A percentile compares a stretch with the other conserved stretches of the same genome.
These are phyloP conservation scores for Naja naja DNA, from an alignment of 2,113 vertebrate genomes.

Conservation along the genomic window DNA sequence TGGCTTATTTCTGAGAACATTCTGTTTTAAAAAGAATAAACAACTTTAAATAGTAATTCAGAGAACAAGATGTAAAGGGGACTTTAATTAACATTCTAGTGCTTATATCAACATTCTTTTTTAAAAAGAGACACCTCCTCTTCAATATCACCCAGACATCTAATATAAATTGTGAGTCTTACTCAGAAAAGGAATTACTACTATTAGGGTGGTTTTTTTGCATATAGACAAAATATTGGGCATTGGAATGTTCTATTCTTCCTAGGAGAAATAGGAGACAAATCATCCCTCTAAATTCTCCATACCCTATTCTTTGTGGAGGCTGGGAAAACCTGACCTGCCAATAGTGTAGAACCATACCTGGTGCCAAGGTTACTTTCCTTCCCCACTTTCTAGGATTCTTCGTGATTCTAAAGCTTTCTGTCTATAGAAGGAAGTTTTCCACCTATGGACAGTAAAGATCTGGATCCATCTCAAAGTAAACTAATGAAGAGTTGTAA, in stretches of 20 bases:
- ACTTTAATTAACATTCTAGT: neutral
- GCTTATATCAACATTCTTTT: neutral
- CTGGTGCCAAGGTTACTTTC: neutral
- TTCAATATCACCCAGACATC: neutral
- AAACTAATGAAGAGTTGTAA: neutral
- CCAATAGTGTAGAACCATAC: neutral
- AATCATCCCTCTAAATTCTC: neutral
- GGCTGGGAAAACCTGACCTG: neutral
- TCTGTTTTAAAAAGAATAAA: slow-evolving; percentile 8
- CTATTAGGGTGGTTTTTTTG: neutral
- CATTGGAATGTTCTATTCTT: neutral
- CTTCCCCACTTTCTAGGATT: neutral
- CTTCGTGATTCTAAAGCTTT: neutral
- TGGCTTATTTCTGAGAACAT: slow-evolving; percentile 17
- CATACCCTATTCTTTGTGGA: neutral
- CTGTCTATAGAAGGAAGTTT: neutral
- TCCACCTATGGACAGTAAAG: neutral
- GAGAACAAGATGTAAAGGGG: neutral
- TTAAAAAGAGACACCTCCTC: neutral
- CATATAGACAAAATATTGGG: neutral
- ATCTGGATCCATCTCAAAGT: neutral
- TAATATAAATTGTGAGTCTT: neutral
- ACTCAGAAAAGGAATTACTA: neutral
- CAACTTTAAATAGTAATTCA: neutral
- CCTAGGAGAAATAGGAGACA: neutral